phyloP scores from a whole-genome alignment of 2,113 vertebrate genomes.

The Acinonyx jubatus region DNA sequence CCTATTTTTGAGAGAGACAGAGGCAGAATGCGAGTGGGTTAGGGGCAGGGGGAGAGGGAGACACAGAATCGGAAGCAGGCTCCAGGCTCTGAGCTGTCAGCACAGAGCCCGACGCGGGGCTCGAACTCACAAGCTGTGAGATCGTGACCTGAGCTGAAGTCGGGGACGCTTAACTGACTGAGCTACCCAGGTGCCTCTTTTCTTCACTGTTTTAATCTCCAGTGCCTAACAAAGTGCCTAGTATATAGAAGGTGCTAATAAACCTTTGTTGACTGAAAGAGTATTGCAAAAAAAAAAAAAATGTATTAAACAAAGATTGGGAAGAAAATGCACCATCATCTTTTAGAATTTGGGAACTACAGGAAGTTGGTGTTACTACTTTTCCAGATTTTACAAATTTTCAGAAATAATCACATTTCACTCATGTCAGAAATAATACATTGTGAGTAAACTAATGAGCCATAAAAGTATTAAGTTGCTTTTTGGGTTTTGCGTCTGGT shows the following conservation, averaged over 20 bases:
- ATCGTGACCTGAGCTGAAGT: no score
- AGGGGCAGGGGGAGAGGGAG: no score
- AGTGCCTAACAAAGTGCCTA: neutral
- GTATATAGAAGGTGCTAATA: neutral
- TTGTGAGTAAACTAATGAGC: neutral
- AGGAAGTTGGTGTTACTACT: neutral
- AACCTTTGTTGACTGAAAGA: neutral
- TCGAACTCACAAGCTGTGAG: no score
- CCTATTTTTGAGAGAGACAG: neutral
- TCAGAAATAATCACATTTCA: neutral
- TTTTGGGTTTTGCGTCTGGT: neutral
- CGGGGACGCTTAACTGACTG: no score
- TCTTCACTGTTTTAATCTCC: neutral
- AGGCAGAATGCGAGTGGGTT: neutral
- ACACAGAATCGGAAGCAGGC: no score
- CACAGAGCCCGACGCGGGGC: no score
- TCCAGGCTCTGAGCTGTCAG: no score
- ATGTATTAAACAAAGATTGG: neutral
- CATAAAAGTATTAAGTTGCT: neutral
- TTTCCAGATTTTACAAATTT: conserved; percentile 30
- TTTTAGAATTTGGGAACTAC: neutral
- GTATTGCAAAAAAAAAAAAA: neutral
- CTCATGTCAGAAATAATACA: conserved; percentile 15
- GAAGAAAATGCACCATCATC: neutral
- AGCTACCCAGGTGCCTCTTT: neutral